Evolutionary conservation across 2,888 invertebrate species (phyloP), one percentile per base, ranked within the genome.

Genomic region (Gari tellinella): DNA sequence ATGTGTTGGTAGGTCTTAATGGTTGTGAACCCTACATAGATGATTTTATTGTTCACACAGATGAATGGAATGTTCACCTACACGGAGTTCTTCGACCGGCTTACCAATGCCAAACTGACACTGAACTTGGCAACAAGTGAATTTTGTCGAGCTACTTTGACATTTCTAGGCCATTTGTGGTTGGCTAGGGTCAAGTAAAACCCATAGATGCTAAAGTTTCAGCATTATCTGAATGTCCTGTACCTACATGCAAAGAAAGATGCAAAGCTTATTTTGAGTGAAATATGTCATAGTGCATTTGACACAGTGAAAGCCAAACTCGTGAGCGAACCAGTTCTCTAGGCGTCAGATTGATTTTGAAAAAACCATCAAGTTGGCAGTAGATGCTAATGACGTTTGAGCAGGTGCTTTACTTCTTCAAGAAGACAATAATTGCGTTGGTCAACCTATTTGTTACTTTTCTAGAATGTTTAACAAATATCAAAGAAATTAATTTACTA

Each of bases 361-460:
- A 38, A 69, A 49, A 67, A 60, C 14, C 77, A 10, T 83, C 62
- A 76, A 69, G 43, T n/a, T 86, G 3, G 60, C 52, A 7, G 77
- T 82, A 7, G 84, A 86, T 75, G 85, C 83, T 5, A 78, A 78
- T 70, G 83, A 79, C 52, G 37, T 75, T n/a, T 85, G 23, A n/a
- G n/a, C n/a, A n/a, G n/a, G n/a, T n/a, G n/a, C n/a, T n/a, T n/a
- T n/a, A n/a, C n/a, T n/a, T n/a, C 19, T 82, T 2, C 86, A 86
- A 56, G 72, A 75, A 49, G 70, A 68, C 65, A 64, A 76, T 1
- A 41, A 65, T 62, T 68, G 64, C 17, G 53, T 74, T 43, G 64
- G 74, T 31, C 76, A 77, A 82, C 82, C 10, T n/a, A n/a, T n/a
- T n/a, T n/a, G n/a, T n/a, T n/a, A n/a, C n/a, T n/a, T n/a, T n/a